These are phyloP conservation scores for Lasius platythorax DNA, from an alignment of 2,888 invertebrate genomes.

Conservation along the genomic window DNA sequence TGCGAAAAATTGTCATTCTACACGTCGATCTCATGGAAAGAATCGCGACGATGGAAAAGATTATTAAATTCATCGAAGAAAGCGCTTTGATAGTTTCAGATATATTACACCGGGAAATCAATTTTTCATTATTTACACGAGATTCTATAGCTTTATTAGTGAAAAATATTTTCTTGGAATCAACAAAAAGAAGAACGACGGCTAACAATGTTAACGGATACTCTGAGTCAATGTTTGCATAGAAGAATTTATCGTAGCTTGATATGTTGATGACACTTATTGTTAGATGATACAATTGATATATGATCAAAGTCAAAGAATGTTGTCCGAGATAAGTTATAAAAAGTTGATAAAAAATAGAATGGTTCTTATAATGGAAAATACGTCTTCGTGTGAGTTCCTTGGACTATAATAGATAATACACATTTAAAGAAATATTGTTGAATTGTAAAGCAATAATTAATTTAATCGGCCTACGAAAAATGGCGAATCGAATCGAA, in stretches of 20 bases:
- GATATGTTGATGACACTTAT: not conserved
- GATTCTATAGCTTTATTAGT: not conserved
- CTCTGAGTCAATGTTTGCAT: constrained; percentile 7
- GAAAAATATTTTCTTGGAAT: not conserved
- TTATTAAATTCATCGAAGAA: not conserved
- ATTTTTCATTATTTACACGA: not conserved
- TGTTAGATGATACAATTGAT: constrained; percentile 9
- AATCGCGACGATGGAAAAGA: not conserved
- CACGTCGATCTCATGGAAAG: not conserved
- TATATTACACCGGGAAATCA: constrained; percentile 6
- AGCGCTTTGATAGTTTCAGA: not conserved
- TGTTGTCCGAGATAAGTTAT: not conserved
- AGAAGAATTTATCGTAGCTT: not conserved
- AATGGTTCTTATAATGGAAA: not conserved
- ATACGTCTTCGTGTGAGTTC: not conserved
- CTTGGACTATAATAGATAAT: not conserved
- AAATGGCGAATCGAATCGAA: constrained; percentile 15
- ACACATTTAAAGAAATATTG: not conserved
- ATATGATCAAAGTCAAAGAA: not conserved
- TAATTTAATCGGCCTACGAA: constrained; percentile 18
- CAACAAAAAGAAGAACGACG: not conserved
- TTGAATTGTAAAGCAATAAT: constrained; percentile 31
- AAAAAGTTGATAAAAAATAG: not conserved
- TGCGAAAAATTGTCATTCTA: constrained; percentile 10
- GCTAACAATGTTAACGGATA: not conserved